phyloP scores from a whole-genome alignment of 2,888 invertebrate species.

The Julus scanicus region DNA sequence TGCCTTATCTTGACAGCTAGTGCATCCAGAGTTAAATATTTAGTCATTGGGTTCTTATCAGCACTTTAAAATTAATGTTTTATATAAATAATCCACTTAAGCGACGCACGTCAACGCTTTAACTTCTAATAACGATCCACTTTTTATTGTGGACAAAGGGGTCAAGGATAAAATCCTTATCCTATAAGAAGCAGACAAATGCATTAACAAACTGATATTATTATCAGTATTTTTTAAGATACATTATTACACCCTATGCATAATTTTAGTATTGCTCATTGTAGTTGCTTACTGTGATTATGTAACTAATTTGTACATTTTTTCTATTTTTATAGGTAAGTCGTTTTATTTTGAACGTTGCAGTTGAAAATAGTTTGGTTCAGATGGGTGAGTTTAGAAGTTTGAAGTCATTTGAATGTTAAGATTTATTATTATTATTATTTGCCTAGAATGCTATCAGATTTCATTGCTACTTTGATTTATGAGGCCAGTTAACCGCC shows the following conservation, averaged over 20 bases:
- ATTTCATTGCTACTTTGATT: conserved; percentile 10
- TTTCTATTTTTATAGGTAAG: conserved; percentile 13
- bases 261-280: too few relatives aligned
- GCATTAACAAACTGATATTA: too few relatives aligned
- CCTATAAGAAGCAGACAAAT: too few relatives aligned
- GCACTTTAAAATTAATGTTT: not conserved
- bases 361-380: not conserved
- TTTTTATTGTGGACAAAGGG: too few relatives aligned
- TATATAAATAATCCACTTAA: not conserved
- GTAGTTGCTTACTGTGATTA: not conserved
- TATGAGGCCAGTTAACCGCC: not conserved
- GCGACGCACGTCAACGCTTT: too few relatives aligned
- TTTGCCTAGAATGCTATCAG: not conserved
- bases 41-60: not conserved
- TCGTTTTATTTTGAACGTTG: not conserved
- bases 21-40: not conserved
- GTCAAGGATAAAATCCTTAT: too few relatives aligned
- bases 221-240: too few relatives aligned
- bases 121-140: too few relatives aligned
- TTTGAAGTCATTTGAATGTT: not conserved
- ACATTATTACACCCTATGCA: too few relatives aligned
- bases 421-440: not conserved
- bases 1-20: not conserved
- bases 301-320: not conserved
- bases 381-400: conserved; percentile 17